Evolutionary conservation across 2,113 vertebrate species (phyloP), one percentile per base, ranked within the genome.

Genomic region (Cephalopterus ornatus): DNA sequence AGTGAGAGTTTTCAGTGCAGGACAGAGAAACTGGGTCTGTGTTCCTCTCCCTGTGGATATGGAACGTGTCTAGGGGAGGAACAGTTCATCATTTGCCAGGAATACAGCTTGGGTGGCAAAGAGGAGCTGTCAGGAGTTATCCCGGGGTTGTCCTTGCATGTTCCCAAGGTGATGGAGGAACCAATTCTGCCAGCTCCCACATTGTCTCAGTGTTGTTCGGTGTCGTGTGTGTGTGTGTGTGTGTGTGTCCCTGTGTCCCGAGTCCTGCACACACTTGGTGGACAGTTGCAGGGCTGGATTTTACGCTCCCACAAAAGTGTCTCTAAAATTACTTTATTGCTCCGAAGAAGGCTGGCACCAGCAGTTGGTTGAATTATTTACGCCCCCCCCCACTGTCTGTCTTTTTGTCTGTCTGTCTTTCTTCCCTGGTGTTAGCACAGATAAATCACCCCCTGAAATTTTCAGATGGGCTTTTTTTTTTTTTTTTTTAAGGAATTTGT

Each of bases 81-180:
- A 16, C 47, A 20, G 47, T 62, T 50, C 33, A 5, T 42, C 49
- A n/a, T 88, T 94, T 14, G 7, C 68, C 73, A 81, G 83, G 35
- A 95, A 42, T 81, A 93, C 49, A 68, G 66, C 44, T 85, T 85
- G 68, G n/a, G 70, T 91, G 77, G 62, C 61, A 73, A 81, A 75
- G 37, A 81, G 52, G n/a, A 94, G 49, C 81, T 65, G 35, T 72
- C 0, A 0, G 42, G 76, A 91, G 32, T 85, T 91, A 62, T 61
- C 61, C 76, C 41, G 9, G 46, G 37, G 19, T 50, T 94, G 83
- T 81, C 70, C 86, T 63, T 93, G 53, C 44, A 3, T 28, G 44
- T 72, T 68, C 56, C 49, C 21, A 12, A 91, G 61, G 59, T 74
- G 88, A 42, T 81, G 26, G 62, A 93, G 84, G 50, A 83, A 17